Percentiles rank a stretch among this genome's conserved stretches.
phyloP scores from a whole-genome alignment of 2,888 invertebrate genomes.

The Cepaea hortensis region DNA sequence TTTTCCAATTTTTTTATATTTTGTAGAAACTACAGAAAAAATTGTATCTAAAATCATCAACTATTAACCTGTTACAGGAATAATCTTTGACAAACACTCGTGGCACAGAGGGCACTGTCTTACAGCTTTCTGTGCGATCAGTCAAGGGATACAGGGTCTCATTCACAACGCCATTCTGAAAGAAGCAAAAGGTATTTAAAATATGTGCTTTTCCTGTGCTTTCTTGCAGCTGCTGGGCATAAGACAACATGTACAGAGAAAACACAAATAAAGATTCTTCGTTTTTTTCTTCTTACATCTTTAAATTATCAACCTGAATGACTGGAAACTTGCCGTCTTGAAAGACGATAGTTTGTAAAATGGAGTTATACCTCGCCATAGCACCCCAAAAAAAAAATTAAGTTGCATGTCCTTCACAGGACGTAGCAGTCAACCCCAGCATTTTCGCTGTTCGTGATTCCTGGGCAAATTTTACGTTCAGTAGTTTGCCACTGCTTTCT shows the following conservation, averaged over 20 bases:
- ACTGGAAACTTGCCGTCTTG: too few species aligned
- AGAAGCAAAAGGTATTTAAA: background rate
- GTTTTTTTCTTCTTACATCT: too few species aligned
- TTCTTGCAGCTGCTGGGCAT: background rate
- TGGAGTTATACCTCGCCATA: too few species aligned
- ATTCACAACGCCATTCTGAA: constrained; percentile 39
- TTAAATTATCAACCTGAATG: too few species aligned
- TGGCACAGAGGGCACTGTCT: constrained; percentile 63
- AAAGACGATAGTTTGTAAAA: too few species aligned
- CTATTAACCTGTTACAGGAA: constrained; percentile 82
- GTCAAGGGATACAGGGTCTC: constrained; percentile 81
- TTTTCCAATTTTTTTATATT: background rate
- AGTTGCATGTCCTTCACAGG: too few species aligned
- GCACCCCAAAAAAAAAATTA: too few species aligned
- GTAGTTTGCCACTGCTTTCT: too few species aligned
- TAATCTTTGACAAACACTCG: constrained; percentile 78
- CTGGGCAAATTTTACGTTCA: too few species aligned
- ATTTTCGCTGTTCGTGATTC: too few species aligned
- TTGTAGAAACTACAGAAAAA: background rate
- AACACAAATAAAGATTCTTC: too few species aligned
- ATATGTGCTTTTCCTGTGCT: background rate
- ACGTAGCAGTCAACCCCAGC: too few species aligned
- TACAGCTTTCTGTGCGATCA: constrained; percentile 72
- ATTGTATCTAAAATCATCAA: background rate
- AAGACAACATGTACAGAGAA: background rate